Evolutionary conservation across 2,888 invertebrate species (phyloP).

Genomic region (Orchesellides sinensis): DNA sequence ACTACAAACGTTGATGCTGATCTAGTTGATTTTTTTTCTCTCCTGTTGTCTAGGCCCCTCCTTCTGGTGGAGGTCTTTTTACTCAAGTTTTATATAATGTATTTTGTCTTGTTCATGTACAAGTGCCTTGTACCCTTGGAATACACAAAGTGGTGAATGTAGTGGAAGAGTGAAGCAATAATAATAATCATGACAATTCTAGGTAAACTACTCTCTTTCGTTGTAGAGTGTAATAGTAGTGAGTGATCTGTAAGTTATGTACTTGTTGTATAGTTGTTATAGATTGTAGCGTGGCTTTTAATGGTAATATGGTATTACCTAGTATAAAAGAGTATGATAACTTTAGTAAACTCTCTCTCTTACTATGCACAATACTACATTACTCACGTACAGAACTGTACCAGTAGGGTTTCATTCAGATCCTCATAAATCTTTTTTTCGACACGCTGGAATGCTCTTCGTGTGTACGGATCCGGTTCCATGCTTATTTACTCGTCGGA

Average conservation of each 20-base stretch:
- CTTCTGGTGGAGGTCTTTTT: conserved; percentile 93
- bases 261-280: conserved; percentile 3
- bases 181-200: conserved; percentile 59
- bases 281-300: too few species aligned
- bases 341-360: not conserved
- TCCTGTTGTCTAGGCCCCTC: conserved; percentile 79
- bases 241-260: conserved; percentile 50
- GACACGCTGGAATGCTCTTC: conserved; percentile 65
- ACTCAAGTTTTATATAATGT: too few species aligned
- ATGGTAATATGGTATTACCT: too few species aligned
- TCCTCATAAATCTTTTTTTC: conserved; percentile 64
- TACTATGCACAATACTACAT: not conserved
- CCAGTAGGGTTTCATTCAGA: conserved; percentile 51
- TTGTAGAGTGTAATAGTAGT: conserved; percentile 33
- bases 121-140: conserved; percentile 7
- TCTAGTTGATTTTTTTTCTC: conserved; percentile 61
- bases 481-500: conserved; percentile 47
- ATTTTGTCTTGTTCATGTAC: conserved; percentile 77
- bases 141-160: conserved; percentile 19
- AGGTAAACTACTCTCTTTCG: conserved; percentile 59
- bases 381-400: not conserved
- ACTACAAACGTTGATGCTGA: conserved; percentile 36
- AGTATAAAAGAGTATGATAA: not conserved
- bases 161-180: conserved; percentile 36
- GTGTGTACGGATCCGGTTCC: conserved; percentile 62